Conservation (phyloP, 2,113 vertebrate species). For the Lathamus discolor region DNA sequence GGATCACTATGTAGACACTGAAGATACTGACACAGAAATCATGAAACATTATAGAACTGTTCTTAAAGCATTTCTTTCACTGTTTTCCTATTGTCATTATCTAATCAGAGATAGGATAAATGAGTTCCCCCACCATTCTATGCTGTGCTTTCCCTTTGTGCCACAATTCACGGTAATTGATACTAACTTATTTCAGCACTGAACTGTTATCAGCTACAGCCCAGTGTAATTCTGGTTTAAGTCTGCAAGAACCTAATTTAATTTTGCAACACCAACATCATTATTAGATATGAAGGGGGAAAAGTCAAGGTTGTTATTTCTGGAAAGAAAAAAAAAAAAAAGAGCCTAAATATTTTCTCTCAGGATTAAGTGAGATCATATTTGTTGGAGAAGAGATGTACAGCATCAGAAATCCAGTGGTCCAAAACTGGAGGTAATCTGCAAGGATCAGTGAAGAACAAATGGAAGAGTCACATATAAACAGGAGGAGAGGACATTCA, state of each 20-base stretch:
- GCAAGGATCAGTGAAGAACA: not conserved
- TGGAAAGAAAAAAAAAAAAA: not conserved
- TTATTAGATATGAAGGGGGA: not conserved
- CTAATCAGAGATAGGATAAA: not conserved
- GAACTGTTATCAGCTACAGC: not conserved
- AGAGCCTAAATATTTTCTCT: not conserved
- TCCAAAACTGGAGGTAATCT: not conserved
- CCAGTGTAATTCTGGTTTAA: not conserved
- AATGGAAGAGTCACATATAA: not conserved
- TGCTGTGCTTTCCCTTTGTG: not conserved
- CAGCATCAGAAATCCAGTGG: not conserved
- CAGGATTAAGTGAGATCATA: not conserved
- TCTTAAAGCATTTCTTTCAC: not conserved
- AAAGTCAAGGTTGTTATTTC: not conserved
- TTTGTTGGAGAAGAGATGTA: not conserved
- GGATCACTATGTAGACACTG: not conserved
- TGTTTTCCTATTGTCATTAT: not conserved
- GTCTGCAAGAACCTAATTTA: not conserved
- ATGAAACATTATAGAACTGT: not conserved
- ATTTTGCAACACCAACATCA: not conserved
- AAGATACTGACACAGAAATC: not conserved
- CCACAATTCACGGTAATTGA: not conserved
- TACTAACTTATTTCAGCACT: not conserved
- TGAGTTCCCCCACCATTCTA: not conserved
- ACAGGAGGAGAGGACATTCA: not conserved